Evolutionary conservation across 2,888 invertebrate genomes (phyloP).

Genomic region (Tetragonisca angustula): DNA sequence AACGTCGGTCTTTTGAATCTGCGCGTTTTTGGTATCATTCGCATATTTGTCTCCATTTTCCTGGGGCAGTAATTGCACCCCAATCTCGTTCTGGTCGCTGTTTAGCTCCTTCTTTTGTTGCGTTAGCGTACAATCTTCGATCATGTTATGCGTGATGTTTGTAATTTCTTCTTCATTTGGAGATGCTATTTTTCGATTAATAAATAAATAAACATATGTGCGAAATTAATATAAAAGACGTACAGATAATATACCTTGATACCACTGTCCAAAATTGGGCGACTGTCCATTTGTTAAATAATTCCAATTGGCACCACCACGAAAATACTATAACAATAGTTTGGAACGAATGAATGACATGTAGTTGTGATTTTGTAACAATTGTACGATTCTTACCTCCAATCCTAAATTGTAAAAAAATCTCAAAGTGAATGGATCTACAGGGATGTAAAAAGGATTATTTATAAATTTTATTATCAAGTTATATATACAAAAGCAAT

Average conservation of each 20-base stretch:
- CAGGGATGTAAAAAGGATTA: slow-evolving; percentile 68
- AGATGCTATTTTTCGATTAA: slow-evolving; percentile 34
- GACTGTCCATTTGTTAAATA: slow-evolving; percentile 69
- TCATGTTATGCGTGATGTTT: slow-evolving; percentile 32
- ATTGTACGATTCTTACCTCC: slow-evolving; percentile 81
- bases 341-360: slow-evolving; percentile 13
- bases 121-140: slow-evolving; percentile 48
- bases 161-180: slow-evolving; percentile 33
- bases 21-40: slow-evolving; percentile 16
- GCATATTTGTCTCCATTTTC: slow-evolving; percentile 20
- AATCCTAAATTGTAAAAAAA: slow-evolving; percentile 89
- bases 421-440: slow-evolving; percentile 87
- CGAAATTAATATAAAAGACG: not conserved
- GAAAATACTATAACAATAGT: slow-evolving; percentile 71
- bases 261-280: slow-evolving; percentile 62
- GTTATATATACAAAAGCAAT: slow-evolving; percentile 34
- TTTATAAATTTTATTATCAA: slow-evolving; percentile 40
- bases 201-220: not conserved
- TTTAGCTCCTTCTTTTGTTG: slow-evolving; percentile 10
- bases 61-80: not conserved
- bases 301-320: slow-evolving; percentile 69
- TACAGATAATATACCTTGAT: slow-evolving; percentile 42
- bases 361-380: not conserved
- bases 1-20: slow-evolving; percentile 28
- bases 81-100: slow-evolving; percentile 26